Evolutionary conservation across 1,140 invertebrate genomes (phyloP), one percentile per base, ranked within the genome.

Genomic region (Notospermus geniculatus): DNA sequence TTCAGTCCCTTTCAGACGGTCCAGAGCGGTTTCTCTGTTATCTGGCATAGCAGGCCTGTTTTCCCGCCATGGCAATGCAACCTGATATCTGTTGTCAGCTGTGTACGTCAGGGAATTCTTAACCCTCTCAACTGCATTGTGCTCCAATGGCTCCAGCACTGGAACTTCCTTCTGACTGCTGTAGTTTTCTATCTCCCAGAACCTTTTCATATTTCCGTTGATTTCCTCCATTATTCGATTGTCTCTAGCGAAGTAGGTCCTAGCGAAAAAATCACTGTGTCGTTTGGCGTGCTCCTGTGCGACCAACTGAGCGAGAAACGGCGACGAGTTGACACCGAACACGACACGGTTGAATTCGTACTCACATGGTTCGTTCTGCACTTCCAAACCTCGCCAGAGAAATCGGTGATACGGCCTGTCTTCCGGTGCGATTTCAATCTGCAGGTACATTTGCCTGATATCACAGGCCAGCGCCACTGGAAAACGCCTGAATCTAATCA

Each of bases 401-500:
- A 67, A 64, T 55, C 60, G 15, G 29, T 62, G 55, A 46, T 59
- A 59, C 5, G 25, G 22, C 43, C 62, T 59, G 32, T 4, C 4
- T 15, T 36, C 5, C 32, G 4, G 32, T 15, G 4, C 15, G n/a
- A n/a, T 36, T 4, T 7, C 15, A 7, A 36, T 36, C 32, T 36
- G 32, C 4, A 69, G 23, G 46, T 63, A 66, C 59, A 66, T 63
- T 57, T 69, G 43, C 11, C 23, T 29, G 28, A 66, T 64, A 19
- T 66, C 62, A 52, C 61, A 66, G 4, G 52, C 59, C 1, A 69
- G n/a, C 9, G 68, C 68, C 11, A 72, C 57, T 22, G 52, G 29
- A 1, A 57, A 32, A 19, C 43, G 45, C 30, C 71, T 60, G 58
- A 74, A 74, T 19, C 67, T 29, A 1, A 71, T n/a, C 7, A 74